Conservation (phyloP, 2,797 vertebrate genomes). For the Paguma larvata region DNA sequence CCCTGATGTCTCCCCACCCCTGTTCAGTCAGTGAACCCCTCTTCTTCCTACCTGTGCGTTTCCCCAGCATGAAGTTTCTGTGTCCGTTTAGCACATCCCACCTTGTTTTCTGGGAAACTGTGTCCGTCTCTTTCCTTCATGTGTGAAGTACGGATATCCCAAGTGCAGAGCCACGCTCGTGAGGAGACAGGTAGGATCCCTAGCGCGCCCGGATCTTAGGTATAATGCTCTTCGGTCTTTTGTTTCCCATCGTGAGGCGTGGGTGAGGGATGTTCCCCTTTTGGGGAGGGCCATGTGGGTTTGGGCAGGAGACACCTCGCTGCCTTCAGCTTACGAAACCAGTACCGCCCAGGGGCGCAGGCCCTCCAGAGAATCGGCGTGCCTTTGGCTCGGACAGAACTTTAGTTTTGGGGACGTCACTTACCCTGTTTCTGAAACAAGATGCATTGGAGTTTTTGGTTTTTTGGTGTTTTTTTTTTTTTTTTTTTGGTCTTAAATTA, state of each 20-base stretch:
- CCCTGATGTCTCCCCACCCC: background rate
- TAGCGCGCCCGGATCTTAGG: background rate
- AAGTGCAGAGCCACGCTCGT: background rate
- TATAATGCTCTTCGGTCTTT: background rate
- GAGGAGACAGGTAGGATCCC: background rate
- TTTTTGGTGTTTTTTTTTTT: background rate
- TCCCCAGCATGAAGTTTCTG: background rate
- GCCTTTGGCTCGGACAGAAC: background rate
- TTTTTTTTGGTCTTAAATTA: constrained; percentile 12
- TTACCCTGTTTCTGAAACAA: constrained; percentile 28
- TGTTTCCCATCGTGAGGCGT: background rate
- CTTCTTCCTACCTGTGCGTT: background rate
- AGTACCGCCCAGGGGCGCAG: background rate
- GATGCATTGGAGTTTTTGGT: background rate
- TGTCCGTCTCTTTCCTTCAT: background rate
- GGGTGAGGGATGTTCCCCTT: background rate
- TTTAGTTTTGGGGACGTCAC: constrained; percentile 29
- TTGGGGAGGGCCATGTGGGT: background rate
- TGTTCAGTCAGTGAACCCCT: background rate
- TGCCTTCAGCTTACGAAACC: background rate
- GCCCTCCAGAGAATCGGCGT: background rate
- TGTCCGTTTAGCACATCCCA: background rate
- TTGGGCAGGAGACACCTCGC: background rate
- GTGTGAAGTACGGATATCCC: background rate
- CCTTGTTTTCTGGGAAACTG: background rate